Base-by-base conservation (phyloP, 2,113 vertebrate species). In the Glaucidium brasilianum region DNA sequence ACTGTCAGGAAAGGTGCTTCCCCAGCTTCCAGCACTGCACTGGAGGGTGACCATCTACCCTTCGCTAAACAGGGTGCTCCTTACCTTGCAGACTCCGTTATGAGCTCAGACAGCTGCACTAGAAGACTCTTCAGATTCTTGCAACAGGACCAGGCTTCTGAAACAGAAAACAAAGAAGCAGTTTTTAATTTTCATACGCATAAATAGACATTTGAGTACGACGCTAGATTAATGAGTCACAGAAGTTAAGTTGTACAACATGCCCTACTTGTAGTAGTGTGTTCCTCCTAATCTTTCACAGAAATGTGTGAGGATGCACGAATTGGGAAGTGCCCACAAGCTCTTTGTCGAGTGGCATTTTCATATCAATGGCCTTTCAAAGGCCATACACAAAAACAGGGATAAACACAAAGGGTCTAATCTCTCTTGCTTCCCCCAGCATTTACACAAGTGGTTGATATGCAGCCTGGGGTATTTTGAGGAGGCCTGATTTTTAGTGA, bases 301-400 rank as follows among this genome's bases (percentile, higher is more conserved):
- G 85, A 87, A 71, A 92, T 32, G 74, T 49, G 49, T 39, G 43
- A 39, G 52, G 92, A 90, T 85, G 37, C 35, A 80, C 52, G 63
- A 84, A 80, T 13, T 53, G 29, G 37, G 79, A 71, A 74, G 50
- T 47, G 12, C 60, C 58, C 53, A 47, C 30, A 47, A 58, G 41
- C 68, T 94, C 84, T 94, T 95, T 91, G 66, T 81, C 73, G 35
- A 69, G 67, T 45, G 27, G 15, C 30, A 81, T 94, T 85, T 94
- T 94, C 80, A 56, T 67, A 78, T 64, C 73, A 86, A 92, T 78
- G 52, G 55, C 39, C 58, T 92, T 89, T 87, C 49, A 89, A 78
- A 95, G 60, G 80, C 58, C 34, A 63, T 80, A 68, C 69, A 55
- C n/a, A 68, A 92, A 83, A 60, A 6, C 73, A 58, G 62, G 35